phyloP scores from a whole-genome alignment of 2,888 invertebrate genomes.

The Frankliniella intonsa region DNA sequence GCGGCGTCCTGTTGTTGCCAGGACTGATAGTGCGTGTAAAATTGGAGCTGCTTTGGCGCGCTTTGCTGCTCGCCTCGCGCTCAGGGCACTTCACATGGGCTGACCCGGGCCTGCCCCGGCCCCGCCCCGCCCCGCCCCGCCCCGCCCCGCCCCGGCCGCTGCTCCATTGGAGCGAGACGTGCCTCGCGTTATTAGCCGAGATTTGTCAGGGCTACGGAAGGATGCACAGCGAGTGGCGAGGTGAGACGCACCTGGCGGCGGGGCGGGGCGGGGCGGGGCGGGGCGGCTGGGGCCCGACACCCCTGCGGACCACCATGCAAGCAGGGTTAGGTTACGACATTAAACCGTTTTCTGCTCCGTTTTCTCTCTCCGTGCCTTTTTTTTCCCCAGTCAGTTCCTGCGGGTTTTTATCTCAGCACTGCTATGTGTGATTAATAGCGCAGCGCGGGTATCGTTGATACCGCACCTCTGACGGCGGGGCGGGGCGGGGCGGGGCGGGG shows the following conservation, averaged over 20 bases:
- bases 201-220: conserved; percentile 22
- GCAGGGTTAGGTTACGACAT: background rate
- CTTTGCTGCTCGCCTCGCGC: background rate
- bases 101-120: background rate
- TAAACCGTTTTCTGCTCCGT: too few relatives aligned
- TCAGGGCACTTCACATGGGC: background rate
- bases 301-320: background rate
- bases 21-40: background rate
- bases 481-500: too few relatives aligned
- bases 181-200: conserved; percentile 14
- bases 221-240: conserved; percentile 1
- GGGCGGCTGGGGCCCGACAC: background rate
- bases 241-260: background rate
- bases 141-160: background rate
- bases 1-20: background rate
- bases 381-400: too few relatives aligned
- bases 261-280: background rate
- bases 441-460: too few relatives aligned
- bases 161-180: conserved; percentile 7
- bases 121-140: background rate
- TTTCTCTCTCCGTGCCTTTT: too few relatives aligned
- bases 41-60: background rate
- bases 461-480: too few relatives aligned
- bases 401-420: too few relatives aligned
- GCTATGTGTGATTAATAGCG: too few relatives aligned